Base-by-base conservation (phyloP, 1,140 invertebrate genomes). In the Trigoniulus corallinus region DNA sequence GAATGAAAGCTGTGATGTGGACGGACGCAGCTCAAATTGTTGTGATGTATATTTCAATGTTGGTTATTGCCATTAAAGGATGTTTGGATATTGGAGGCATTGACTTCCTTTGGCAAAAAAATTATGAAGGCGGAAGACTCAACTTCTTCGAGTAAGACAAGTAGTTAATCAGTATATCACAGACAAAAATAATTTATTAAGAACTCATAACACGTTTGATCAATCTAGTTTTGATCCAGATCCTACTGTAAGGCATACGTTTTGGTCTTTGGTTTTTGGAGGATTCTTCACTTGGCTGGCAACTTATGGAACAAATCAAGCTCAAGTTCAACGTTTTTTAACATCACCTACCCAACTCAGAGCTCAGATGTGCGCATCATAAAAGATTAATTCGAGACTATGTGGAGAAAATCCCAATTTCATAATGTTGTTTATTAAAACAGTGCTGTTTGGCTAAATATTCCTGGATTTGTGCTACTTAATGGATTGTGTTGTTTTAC, bases 1-100 rank as follows among this genome's bases (percentile, higher is more conserved):
- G 70, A 1, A 62, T 72, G 55, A 71, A 73, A 57, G 70, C 70
- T 3, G 68, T 71, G 12, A 55, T 72, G 49, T 67, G 62, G 68
- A 72, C 71, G 10, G 69, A 72, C 43, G 56, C 54, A 22, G 51
- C 53, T 24, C 54, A 59, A 53, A 18, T 23, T 4, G 27, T 50
- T 18, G 25, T 57, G 1, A 61, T 54, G 51, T 21, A 54, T 2
- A 42, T 22, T 12, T 43, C 54, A 24, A 48, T 57, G 23, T 10
- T 61, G 2, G 29, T 47, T 4, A 23, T 59, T 1, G 23, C 57
- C 0, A 43, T 56, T 15, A 39, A 55, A 46, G 55, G 55, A n/a
- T 15, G 47, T 12, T 45, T 43, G 15, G 40, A 51, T 20, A 34
- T 57, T 12, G 54, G 43, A 22, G 57, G 57, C 22, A 45, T 53